phyloP scores from a whole-genome alignment of 1,140 invertebrate genomes.

The Penaeus japonicus region DNA sequence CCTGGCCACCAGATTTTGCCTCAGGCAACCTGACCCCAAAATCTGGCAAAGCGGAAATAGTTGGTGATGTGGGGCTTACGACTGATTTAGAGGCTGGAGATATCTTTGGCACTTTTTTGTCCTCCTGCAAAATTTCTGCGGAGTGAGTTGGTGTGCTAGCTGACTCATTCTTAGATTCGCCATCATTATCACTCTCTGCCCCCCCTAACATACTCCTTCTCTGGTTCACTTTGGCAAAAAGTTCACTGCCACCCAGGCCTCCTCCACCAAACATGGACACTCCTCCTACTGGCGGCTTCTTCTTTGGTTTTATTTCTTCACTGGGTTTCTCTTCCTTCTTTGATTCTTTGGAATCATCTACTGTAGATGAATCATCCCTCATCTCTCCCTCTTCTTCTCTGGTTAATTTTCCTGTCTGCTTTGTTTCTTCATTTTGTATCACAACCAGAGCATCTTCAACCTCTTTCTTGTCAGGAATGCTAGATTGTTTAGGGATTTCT shows the following conservation, averaged over 20 bases:
- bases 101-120: too few species aligned
- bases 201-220: slow-evolving; percentile 40
- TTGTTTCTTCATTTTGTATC: not conserved
- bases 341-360: too few species aligned
- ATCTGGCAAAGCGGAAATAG: not conserved
- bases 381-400: not conserved
- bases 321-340: not conserved
- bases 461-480: not conserved
- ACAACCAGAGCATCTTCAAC: not conserved
- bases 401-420: not conserved
- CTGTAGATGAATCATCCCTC: too few species aligned
- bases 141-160: not conserved
- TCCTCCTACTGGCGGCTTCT: slow-evolving; percentile 50
- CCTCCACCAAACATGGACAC: slow-evolving; percentile 53
- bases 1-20: slow-evolving; percentile 10
- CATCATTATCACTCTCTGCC: slow-evolving; percentile 34
- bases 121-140: not conserved
- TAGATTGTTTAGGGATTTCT: not conserved
- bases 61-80: not conserved
- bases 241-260: slow-evolving; percentile 23
- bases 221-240: slow-evolving; percentile 45
- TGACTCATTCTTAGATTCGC: not conserved
- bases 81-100: not conserved
- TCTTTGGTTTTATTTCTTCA: slow-evolving; percentile 22
- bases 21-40: not conserved